Conservation (phyloP, 1,140 invertebrate genomes). For the Helicoverpa zea region DNA sequence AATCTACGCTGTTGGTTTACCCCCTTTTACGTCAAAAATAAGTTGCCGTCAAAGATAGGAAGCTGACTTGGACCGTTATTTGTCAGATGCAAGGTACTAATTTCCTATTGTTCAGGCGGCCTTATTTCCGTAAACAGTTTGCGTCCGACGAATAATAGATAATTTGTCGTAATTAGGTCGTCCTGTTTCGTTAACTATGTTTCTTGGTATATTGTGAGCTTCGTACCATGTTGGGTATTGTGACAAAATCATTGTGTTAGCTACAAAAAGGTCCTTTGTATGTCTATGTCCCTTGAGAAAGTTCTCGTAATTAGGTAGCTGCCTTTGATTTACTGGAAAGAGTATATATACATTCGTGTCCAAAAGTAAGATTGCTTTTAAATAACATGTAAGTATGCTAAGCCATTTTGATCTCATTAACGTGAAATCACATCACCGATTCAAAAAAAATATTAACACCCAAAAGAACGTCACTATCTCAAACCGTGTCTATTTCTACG, state of each 20-base stretch:
- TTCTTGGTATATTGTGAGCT: slow-evolving; percentile 7
- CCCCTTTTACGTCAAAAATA: slow-evolving; percentile 65
- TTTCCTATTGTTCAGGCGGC: slow-evolving; percentile 35
- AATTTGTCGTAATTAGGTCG: slow-evolving; percentile 28
- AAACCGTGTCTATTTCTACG: slow-evolving; percentile 36
- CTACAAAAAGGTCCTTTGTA: background rate
- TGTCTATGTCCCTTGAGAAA: no score
- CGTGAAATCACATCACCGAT: background rate
- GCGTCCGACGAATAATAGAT: slow-evolving; percentile 10
- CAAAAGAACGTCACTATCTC: slow-evolving; percentile 19
- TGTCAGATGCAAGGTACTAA: slow-evolving; percentile 38
- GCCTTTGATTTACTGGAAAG: no score
- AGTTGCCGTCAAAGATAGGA: slow-evolving; percentile 39
- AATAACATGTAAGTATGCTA: no score
- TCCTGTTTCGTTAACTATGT: slow-evolving; percentile 10
- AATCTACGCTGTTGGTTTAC: slow-evolving; percentile 74
- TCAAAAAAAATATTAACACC: slow-evolving; percentile 15
- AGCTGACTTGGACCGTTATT: slow-evolving; percentile 28
- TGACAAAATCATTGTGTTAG: slow-evolving; percentile 4
- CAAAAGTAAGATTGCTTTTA: no score
- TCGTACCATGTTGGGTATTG: background rate
- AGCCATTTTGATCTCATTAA: background rate
- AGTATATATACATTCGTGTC: no score
- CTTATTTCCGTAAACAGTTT: slow-evolving; percentile 15
- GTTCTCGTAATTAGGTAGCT: no score